Evolutionary conservation across 2,797 vertebrate genomes (phyloP), one percentile per base, ranked within the genome.

Genomic region (Psittacula echo): DNA sequence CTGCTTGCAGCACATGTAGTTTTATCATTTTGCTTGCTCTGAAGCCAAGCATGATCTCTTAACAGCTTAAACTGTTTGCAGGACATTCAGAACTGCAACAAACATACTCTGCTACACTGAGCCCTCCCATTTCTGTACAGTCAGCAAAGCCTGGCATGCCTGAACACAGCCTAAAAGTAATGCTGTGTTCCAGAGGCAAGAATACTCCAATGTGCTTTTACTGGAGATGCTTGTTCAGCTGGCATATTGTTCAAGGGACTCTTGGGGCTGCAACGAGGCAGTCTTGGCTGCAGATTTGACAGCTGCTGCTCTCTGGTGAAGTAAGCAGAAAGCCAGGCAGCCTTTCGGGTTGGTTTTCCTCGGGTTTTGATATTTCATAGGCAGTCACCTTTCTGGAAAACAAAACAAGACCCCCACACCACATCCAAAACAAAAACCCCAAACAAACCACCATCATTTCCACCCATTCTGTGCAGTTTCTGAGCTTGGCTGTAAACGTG

Each of bases 141-240:
- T 85, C 95, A 94, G 95, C 95, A 92, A 74, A 96, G 95, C 61
- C 86, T 78, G 91, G 83, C 95, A 51, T 80, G 87, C 86, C 95
- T 61, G 78, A 94, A 80, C 92, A 68, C 77, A 75, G 94, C 81
- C 86, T 42, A 45, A 71, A 92, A 83, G 82, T 64, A 74, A 22
- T 26, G 60, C 91, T 76, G 3, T 80, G 84, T 72, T 90, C 91
- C 94, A 82, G 85, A 87, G 67, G 80, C 81, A 48, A 53, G 42
- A 85, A 70, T 13, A 29, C 72, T 87, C 21, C 19, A 50, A 13
- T 68, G 65, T 96, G 94, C 87, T 93, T 78, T 76, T 60, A 54
- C 89, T 85, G 93, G 85, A 94, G 87, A 62, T 89, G 80, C 84
- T 96, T 32, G 1, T 42, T 29, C 91, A 85, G 93, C 90, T 87